Evolutionary conservation across 1,140 invertebrate species (phyloP), one percentile per base, ranked within the genome.

Genomic region (Heliothis virescens): DNA sequence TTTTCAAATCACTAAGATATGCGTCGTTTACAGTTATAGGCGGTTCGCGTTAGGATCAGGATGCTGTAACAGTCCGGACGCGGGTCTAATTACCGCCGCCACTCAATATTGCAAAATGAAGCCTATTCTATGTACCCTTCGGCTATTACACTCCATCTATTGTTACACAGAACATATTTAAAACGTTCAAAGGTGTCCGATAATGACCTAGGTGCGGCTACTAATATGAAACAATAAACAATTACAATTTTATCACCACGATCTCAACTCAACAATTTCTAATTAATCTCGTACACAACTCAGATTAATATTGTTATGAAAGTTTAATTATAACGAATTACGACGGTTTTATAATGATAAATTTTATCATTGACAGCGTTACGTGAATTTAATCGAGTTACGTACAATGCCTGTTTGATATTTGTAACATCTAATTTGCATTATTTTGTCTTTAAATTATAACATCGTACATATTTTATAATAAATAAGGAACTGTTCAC

Each of bases 71-170:
- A 82, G 87, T 86, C 88, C 92, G 91, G 91, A 93, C 91, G 90
- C 87, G 83, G 88, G 67, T 94, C 91, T 93, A 93, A 93, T 94
- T 94, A 93, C 91, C 88, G 79, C 91, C 87, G 91, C 89, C 90
- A 91, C 89, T 91, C 89, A 89, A 91, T 93, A 92, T 94, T 94
- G 92, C 92, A 92, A 94, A 93, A 94, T 89, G 82, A 83, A 87
- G 86, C 90, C 89, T 89, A 91, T 92, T 90, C 91, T 92, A 85
- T 82, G 77, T 91, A 93, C 91, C 92, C 90, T 88, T 92, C 83
- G 89, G 91, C 90, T 89, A 90, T 92, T 91, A 89, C 86, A 86
- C 85, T 87, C 82, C 67, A 79, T 83, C 88, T 90, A 92, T 94
- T 94, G 91, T 94, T 92, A 89, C 86, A 88, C 86, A 85, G 85